phyloP scores from a whole-genome alignment of 2,113 vertebrate species.

The Bujurquina vittata region DNA sequence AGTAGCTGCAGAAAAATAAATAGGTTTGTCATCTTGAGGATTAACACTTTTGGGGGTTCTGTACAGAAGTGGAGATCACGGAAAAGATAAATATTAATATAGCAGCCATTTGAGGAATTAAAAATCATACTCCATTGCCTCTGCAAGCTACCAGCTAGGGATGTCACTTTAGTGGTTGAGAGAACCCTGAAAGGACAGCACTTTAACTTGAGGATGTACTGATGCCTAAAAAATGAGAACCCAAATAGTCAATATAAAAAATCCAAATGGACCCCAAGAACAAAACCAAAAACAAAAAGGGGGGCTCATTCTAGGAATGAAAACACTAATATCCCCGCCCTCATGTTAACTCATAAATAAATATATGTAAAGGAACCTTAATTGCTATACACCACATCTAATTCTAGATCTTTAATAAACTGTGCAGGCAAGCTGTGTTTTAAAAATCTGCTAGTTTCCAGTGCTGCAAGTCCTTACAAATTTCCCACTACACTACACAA shows the following conservation, averaged over 20 bases:
- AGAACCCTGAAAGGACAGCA: neutral
- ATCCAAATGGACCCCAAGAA: neutral
- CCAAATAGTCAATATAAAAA: neutral
- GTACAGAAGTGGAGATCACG: slow-evolving; percentile 55
- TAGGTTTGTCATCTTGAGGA: slow-evolving; percentile 22
- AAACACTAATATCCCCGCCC: neutral
- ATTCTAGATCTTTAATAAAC: neutral
- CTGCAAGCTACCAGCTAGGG: slow-evolving; percentile 9
- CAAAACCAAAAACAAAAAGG: neutral
- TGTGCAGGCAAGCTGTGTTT: neutral
- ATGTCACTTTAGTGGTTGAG: slow-evolving; percentile 5
- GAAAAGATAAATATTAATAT: slow-evolving; percentile 56
- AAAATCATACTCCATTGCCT: slow-evolving; percentile 24
- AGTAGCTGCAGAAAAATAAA: neutral
- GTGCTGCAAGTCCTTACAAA: neutral
- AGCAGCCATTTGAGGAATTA: slow-evolving; percentile 66
- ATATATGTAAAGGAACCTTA: neutral
- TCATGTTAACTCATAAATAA: neutral
- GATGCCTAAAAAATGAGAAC: neutral
- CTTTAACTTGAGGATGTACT: neutral
- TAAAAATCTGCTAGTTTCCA: neutral
- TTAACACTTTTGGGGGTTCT: slow-evolving; percentile 57
- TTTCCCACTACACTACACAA: neutral
- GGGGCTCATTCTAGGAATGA: neutral
- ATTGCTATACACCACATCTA: neutral